Evolutionary conservation across 1,140 invertebrate species (phyloP), one percentile per base, ranked within the genome.

Genomic region (Lethrus apterus): DNA sequence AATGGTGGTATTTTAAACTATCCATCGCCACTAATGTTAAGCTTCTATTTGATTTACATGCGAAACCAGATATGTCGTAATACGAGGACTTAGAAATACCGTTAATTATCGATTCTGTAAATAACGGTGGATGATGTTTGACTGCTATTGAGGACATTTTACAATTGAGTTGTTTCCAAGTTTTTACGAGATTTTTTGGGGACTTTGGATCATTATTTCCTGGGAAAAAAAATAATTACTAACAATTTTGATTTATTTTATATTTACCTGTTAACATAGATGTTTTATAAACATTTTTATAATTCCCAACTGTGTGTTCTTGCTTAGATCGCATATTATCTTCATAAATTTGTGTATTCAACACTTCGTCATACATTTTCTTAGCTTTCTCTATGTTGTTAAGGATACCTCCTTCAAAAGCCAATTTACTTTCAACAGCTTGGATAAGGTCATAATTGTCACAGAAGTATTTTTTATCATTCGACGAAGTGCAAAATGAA

Each of bases 1-100:
- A 87, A 56, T 83, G 74, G 48, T 76, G 75, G 58, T 82, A 84
- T 19, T 73, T 57, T 3, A 80, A 57, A 55, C 80, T 81, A 57
- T 89, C 86, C 34, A 89, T 73, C 1, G 81, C 81, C 21, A 86
- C 59, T 46, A 89, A 76, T 30, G 74, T 70, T 17, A 91, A 50
- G 11, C 77, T 82, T 52, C 69, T 69, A 61, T 90, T 90, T 1
- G 68, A 73, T 34, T 60, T 64, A 59, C 82, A 84, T 1, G 70
- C 65, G 4, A 71, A 58, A 1, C 74, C 71, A 17, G 34, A 30
- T 11, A 49, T 20, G 23, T 47, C 35, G 5, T 30, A 8, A 5
- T 23, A 33, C 9, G 11, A 11, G 9, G 10, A 15, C 11, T 32
- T 3, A n/a, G n/a, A n/a, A n/a, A n/a, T n/a, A 11, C 18, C 15